Base-by-base conservation (phyloP, 2,797 vertebrate genomes). In the Cynopterus sphinx region DNA sequence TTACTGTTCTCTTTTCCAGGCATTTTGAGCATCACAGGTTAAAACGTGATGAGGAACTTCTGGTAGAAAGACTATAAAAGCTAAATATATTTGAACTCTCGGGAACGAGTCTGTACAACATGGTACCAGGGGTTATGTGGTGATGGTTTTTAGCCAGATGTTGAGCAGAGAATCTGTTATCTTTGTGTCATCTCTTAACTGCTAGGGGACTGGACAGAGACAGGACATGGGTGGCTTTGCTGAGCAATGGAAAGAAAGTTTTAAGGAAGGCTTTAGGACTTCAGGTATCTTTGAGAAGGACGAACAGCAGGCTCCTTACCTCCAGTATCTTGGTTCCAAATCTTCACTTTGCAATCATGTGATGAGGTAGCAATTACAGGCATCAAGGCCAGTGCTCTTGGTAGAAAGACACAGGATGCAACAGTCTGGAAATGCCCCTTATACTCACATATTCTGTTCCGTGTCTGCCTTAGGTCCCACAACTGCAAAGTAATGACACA, bases 401-500 rank as follows among this genome's bases (percentile, higher is more conserved):
- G 99, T 53, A 99, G 98, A 97, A 99, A 99, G 81, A 99, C 97
- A 26, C 99, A 99, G 1, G 99, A 99, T 15, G 99, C 98, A 0
- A 99, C 99, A 79, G 99, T 99, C 98, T 99, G 99, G 75, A 99
- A 97, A 59, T 99, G 99, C 10, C 99, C 99, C 89, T 97, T 98
- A 97, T 99, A 99, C 90, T 99, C 99, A 43, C 98, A 98, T 33
- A 99, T 98, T 83, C 96, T 99, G 98, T 97, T 98, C 94, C 99
- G 99, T 0, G 99, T 99, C 98, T 99, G 99, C 89, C 99, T 98
- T 41, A 99, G 98, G 98, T 99, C 99, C 99, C 99, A 99, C 68
- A 99, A 98, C 99, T 99, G 96, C 95, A 94, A 91, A 97, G 78
- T 43, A 97, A 96, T 10, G 68, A 91, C 74, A 96, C 1, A 57